Base-by-base conservation (phyloP, 2,113 vertebrate genomes). In the Silurus meridionalis region DNA sequence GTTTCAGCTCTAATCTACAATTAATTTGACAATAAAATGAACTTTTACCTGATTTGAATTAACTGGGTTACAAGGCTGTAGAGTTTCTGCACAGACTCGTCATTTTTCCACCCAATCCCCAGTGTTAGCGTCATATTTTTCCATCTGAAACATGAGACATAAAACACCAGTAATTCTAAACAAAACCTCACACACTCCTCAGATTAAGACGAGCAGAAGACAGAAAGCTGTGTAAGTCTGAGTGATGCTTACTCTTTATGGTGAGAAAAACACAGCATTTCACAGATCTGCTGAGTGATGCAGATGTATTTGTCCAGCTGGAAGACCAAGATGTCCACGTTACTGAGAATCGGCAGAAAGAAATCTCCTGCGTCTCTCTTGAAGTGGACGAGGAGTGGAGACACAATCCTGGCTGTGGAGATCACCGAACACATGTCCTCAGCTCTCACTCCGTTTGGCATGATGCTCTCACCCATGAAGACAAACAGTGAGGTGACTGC, bases 401-500 rank as follows among this genome's bases (percentile, higher is more conserved):
- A 93, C 48, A 92, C 72, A 0, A 6, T 77, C 46, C 79, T 91
- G 0, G 93, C 91, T 1, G 87, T 82, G 7, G 0, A 0, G 85
- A 95, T 88, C 80, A 92, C 60, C 0, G 69, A 88, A 66, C 86
- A 87, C 57, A 94, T 87, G 3, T 58, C 10, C 0, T 86, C 81
- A 1, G 82, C 37, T 75, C 55, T 64, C 83, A 83, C 82, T 13
- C 81, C 87, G 0, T 80, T 60, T 1, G 92, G 89, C 80, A 93
- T 88, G 13, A 75, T 48, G 82, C 88, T 91, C 15, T 89, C 69
- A 2, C 84, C 90, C 5, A 1, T 60, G 75, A 94, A 94, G 83
- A 94, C 91, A 4, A 90, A 91, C 57, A 90, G 83, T 0, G 94
- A 95, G 17, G 94, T 95, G 87, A 91, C 92, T 0, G 93, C 90